These are phyloP conservation scores for Ceratosolen solmsi DNA, from an alignment of 1,140 invertebrate genomes.

Conservation along the genomic window DNA sequence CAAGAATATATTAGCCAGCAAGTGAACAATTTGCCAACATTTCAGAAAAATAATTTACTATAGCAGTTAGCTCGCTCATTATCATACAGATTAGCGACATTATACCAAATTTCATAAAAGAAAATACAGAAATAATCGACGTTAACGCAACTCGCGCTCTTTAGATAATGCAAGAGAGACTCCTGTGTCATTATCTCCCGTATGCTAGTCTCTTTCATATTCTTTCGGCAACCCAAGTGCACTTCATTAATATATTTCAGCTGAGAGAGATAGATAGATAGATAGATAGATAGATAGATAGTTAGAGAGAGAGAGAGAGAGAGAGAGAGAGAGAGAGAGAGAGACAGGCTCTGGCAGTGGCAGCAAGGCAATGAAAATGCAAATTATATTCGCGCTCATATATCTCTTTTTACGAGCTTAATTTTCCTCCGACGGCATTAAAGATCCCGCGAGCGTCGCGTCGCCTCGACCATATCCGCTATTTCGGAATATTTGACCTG, in stretches of 20 bases:
- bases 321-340: neutral
- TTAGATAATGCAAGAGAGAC: constrained; percentile 32
- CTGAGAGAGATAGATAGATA: too few relatives aligned
- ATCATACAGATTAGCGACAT: constrained; percentile 29
- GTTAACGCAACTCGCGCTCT: neutral
- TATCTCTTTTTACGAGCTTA: constrained; percentile 61
- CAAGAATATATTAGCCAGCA: constrained; percentile 21
- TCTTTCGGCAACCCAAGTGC: constrained; percentile 23
- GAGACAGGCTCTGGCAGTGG: constrained; percentile 1
- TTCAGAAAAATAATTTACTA: constrained; percentile 32
- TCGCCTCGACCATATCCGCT: constrained; percentile 12
- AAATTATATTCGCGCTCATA: constrained; percentile 58
- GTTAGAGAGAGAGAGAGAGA: too few relatives aligned
- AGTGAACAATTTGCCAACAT: constrained; percentile 7
- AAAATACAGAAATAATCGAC: constrained; percentile 28
- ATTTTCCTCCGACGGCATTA: constrained; percentile 59
- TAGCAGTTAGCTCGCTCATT: constrained; percentile 23
- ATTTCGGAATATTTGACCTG: constrained; percentile 29
- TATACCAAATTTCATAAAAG: constrained; percentile 25
- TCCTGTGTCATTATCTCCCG: constrained; percentile 27
- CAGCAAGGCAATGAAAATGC: constrained; percentile 56
- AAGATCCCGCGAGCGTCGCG: constrained; percentile 42
- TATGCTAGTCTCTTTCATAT: constrained; percentile 17
- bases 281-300: too few relatives aligned
- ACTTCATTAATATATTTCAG: constrained; percentile 43